Conservation (phyloP, 2,888 invertebrate genomes). For the Caenorhabditis virilis region DNA sequence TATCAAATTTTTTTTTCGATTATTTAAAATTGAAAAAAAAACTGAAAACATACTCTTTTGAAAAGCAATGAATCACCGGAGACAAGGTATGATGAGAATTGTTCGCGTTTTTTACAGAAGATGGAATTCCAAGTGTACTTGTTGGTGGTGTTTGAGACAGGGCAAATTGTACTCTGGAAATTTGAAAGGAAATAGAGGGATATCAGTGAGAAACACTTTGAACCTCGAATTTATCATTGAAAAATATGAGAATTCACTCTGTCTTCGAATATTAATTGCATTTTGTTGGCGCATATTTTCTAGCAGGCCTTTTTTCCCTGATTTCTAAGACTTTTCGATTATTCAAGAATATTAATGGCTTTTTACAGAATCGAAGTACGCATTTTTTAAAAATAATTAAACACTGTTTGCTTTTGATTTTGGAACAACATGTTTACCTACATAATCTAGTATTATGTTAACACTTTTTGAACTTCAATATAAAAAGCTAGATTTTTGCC, state of each 20-base stretch:
- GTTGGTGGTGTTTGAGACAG: conserved; percentile 38
- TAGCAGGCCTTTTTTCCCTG: no score
- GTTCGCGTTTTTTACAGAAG: background rate
- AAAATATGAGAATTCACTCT: conserved; percentile 39
- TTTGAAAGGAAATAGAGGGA: background rate
- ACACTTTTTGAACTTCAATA: no score
- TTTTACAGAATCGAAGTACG: no score
- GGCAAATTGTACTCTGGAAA: conserved; percentile 39
- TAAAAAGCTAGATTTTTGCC: no score
- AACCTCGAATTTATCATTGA: conserved; percentile 34
- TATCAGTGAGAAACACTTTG: background rate
- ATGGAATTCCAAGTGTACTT: background rate
- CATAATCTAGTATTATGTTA: no score
- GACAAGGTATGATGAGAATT: conserved; percentile 28
- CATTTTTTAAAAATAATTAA: no score
- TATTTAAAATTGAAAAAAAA: background rate
- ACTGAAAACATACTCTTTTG: conserved; percentile 8
- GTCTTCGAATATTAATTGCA: conserved; percentile 16
- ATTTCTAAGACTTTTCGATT: no score
- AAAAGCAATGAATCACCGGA: conserved; percentile 32
- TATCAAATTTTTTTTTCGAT: no score
- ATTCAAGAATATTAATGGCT: no score
- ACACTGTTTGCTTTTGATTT: no score
- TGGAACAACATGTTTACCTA: no score
- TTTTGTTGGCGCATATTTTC: no score